Percentiles rank a stretch among this genome's conserved stretches.
phyloP scores from a whole-genome alignment of 1,140 invertebrate genomes.

The Zaprionus capensis region DNA sequence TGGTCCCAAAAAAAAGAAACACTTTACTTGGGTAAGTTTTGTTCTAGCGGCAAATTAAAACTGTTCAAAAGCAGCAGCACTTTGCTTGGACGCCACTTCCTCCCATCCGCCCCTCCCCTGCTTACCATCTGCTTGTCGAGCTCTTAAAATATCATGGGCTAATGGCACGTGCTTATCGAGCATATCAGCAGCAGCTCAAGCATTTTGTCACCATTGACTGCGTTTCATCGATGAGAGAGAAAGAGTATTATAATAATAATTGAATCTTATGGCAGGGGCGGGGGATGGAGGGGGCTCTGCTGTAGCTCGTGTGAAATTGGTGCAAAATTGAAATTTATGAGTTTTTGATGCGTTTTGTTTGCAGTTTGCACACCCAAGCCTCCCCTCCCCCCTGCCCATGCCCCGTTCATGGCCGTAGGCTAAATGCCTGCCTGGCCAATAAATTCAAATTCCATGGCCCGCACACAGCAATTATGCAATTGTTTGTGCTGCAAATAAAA shows the following conservation, averaged over 20 bases:
- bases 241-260: conserved; percentile 43
- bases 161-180: conserved; percentile 76
- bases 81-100: neutral
- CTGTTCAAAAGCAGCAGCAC: conserved; percentile 26
- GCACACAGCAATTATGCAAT: conserved; percentile 75
- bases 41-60: conserved; percentile 71
- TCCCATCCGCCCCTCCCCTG: neutral
- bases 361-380: neutral
- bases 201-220: conserved; percentile 69
- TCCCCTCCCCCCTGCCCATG: neutral
- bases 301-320: conserved; percentile 30
- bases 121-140: neutral
- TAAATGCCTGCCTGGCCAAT: conserved; percentile 62
- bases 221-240: conserved; percentile 19
- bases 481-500: conserved; percentile 81
- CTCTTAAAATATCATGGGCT: conserved; percentile 40
- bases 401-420: neutral
- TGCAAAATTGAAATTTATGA: conserved; percentile 46
- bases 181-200: conserved; percentile 56
- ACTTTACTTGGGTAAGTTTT: conserved; percentile 44
- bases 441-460: conserved; percentile 60
- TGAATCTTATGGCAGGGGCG: conserved; percentile 45
- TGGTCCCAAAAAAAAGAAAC: conserved; percentile 30
- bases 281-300: neutral
- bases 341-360: conserved; percentile 37